phyloP scores from a whole-genome alignment of 2,797 vertebrate genomes.

The Anabas testudineus region DNA sequence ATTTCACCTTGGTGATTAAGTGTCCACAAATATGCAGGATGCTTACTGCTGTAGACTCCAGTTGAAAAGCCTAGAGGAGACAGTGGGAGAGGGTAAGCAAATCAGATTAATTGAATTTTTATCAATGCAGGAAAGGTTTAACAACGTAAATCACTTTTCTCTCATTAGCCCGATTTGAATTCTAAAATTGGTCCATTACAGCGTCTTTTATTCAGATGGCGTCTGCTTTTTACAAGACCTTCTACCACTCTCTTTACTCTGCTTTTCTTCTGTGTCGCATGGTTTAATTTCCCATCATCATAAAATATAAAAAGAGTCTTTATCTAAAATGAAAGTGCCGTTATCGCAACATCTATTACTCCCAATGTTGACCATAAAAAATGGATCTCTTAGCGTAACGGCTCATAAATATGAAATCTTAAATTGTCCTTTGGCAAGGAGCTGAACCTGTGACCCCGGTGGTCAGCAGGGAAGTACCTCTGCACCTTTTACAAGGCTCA shows the following conservation, averaged over 20 bases:
- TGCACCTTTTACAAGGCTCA: conserved; percentile 30
- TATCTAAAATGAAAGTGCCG: conserved; percentile 30
- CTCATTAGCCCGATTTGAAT: conserved; percentile 63
- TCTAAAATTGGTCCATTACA: conserved; percentile 60
- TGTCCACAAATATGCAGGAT: conserved; percentile 14
- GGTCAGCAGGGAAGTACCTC: conserved; percentile 34
- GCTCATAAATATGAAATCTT: conserved; percentile 54
- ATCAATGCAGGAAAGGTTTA: conserved; percentile 63
- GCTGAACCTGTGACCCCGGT: conserved; percentile 45
- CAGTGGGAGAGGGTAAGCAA: conserved; percentile 41
- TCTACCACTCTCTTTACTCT: conserved; percentile 39
- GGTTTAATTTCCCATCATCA: conserved; percentile 32
- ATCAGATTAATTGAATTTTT: conserved; percentile 65
- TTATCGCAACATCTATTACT: conserved; percentile 26
- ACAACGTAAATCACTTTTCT: conserved; percentile 47
- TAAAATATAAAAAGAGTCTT: conserved; percentile 26
- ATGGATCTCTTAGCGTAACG: not conserved
- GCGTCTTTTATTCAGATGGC: conserved; percentile 34
- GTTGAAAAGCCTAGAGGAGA: not conserved
- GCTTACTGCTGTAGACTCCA: conserved; percentile 18
- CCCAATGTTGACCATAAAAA: conserved; percentile 5
- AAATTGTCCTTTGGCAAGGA: conserved; percentile 30
- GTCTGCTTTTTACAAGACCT: conserved; percentile 44
- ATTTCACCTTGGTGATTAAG: conserved; percentile 36
- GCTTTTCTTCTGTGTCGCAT: conserved; percentile 8